Evolutionary conservation across 1,140 invertebrate species (phyloP), one percentile per base, ranked within the genome.

Genomic region (Drosophila bifasciata): DNA sequence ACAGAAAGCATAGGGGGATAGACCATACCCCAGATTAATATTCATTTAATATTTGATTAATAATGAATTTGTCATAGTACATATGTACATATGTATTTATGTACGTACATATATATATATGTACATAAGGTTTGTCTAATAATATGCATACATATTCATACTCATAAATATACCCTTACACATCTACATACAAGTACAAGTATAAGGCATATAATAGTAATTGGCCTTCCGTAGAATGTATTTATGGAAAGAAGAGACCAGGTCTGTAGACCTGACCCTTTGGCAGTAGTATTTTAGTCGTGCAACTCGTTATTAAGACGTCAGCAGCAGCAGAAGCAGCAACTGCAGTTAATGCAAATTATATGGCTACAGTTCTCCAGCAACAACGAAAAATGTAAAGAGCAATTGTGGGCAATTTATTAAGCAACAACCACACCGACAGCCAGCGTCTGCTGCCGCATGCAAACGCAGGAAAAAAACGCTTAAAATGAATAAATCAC

Each of bases 351-450:
- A 74, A 74, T 73, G 70, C 70, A 74, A 74, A 74, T 74, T 74
- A 74, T 74, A 74, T 53, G 32, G 39, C 19, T 72, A 56, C 39
- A 53, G 49, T 61, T 49, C 43, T 28, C 23, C 48, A 46, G 17
- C 17, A 46, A 56, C 21, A 50, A 17, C 25, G 15, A 66, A 45
- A 40, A 76, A 68, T 58, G 53, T 49, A 64, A 66, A 53, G 48
- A 58, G 32, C 71, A 66, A 74, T 74, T 74, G 71, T 74, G 64
- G 46, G 74, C 69, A 74, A 74, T 74, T 74, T 74, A 74, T 74
- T 66, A 44, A 36, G 70, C 52, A 66, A 74, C 52, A 48, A 23
- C 32, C n/a, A 40, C 32, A 44, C 8, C 13, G 52, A 28, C 56
- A 61, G 43, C 45, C 43, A 56, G 51, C 17, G 9, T 59, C 53